phyloP scores from a whole-genome alignment of 1,140 invertebrate species.

The Chrysopa pallens region DNA sequence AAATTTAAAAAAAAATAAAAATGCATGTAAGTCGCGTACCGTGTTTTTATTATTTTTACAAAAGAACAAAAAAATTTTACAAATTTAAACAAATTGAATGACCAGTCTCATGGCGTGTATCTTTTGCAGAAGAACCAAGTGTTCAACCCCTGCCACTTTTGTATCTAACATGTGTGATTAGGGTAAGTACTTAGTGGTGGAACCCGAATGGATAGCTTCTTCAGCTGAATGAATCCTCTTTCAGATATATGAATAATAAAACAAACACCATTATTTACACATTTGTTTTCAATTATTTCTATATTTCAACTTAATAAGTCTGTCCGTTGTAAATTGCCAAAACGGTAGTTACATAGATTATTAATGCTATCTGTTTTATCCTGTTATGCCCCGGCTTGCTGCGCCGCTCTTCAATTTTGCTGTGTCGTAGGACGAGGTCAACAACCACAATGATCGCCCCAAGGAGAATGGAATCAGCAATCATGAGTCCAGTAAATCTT shows the following conservation, averaged over 20 bases:
- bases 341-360: slow-evolving; percentile 2
- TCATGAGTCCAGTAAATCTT: slow-evolving; percentile 19
- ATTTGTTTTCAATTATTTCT: neutral
- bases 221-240: too few species aligned
- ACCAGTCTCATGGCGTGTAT: neutral
- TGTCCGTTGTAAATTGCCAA: neutral
- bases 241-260: too few species aligned
- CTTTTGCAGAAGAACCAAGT: neutral
- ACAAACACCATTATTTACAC: too few species aligned
- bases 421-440: slow-evolving; percentile 40
- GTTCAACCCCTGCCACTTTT: neutral
- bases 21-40: too few species aligned
- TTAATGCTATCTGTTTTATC: slow-evolving; percentile 23
- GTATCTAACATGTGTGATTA: neutral
- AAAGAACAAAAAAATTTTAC: too few species aligned
- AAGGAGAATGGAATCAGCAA: slow-evolving; percentile 35
- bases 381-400: slow-evolving; percentile 12
- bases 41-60: too few species aligned
- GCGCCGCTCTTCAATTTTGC: slow-evolving; percentile 33
- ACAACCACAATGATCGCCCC: slow-evolving; percentile 24
- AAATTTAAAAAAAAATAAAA: too few species aligned
- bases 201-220: too few species aligned
- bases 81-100: too few species aligned
- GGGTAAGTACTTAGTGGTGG: neutral
- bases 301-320: neutral